phyloP scores from a whole-genome alignment of 2,113 vertebrate species.

The Cavia porcellus region DNA sequence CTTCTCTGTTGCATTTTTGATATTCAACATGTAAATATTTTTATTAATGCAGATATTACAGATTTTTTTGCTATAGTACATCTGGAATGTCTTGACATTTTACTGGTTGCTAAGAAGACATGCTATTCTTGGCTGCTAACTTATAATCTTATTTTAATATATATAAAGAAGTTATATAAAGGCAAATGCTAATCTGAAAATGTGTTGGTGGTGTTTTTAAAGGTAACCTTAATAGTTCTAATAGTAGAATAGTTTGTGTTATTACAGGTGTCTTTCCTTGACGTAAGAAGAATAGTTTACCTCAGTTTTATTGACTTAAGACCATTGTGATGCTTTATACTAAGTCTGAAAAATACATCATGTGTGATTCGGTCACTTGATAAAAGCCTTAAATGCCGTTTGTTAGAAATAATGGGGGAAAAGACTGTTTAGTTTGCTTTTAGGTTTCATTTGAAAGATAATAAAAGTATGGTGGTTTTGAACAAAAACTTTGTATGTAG shows the following conservation, averaged over 20 bases:
- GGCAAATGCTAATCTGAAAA: conserved; percentile 4
- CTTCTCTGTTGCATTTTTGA: conserved; percentile 58
- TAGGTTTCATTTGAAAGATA: conserved; percentile 44
- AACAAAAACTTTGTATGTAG: conserved; percentile 28
- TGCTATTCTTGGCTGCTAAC: conserved; percentile 8
- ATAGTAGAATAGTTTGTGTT: conserved; percentile 18
- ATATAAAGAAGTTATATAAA: neutral
- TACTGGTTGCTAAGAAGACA: neutral
- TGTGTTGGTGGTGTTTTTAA: conserved; percentile 36
- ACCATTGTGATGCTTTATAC: neutral
- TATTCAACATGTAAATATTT: conserved; percentile 70
- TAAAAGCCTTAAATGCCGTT: conserved; percentile 12
- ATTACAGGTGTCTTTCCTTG: conserved; percentile 48
- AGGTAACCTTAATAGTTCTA: conserved; percentile 6
- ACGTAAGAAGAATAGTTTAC: conserved; percentile 55
- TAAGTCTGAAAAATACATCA: conserved; percentile 2
- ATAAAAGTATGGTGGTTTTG: conserved; percentile 24
- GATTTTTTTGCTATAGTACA: neutral
- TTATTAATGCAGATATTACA: conserved; percentile 45
- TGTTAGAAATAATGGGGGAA: conserved; percentile 42
- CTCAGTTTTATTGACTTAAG: conserved; percentile 4
- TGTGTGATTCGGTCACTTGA: neutral
- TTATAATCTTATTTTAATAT: conserved; percentile 17
- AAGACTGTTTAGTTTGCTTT: conserved; percentile 44
- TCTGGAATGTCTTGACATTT: neutral